Base-by-base conservation (phyloP, 2,888 invertebrate genomes). In the Oxytorus armatus region DNA sequence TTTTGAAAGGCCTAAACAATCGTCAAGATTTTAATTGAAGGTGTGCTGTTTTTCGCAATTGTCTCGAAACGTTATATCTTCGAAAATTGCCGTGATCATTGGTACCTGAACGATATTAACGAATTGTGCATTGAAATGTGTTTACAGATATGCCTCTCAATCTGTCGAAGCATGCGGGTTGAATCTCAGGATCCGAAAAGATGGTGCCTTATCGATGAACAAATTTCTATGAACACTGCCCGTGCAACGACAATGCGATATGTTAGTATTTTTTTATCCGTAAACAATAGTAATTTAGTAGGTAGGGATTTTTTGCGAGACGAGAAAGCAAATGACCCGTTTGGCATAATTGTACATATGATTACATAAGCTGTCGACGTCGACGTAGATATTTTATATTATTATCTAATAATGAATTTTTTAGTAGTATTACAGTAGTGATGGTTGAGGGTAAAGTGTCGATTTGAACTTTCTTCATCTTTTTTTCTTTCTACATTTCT, bases 141-240 rank as follows among this genome's bases (percentile, higher is more conserved):
- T 83, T 95, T 95, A 77, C 94, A 97, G 97, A 97, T 96, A 95
- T 96, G 94, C 97, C 97, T 92, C 94, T 97, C 92, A 97, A 97
- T 93, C 94, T 97, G 93, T 97, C 97, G 91, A 97, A 97, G 94
- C 96, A 97, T 94, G 93, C 94, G 90, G 93, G 94, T 92, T 94
- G 93, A 94, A 92, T 91, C 90, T 91, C 91, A 91, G 89, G 89
- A 91, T 89, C 88, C 88, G 74, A 79, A 82, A 63, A 84, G 82
- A 83, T 85, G 86, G 85, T 86, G 85, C 85, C 86, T 86, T 85
- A 87, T 82, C 78, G 77, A 86, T 83, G 85, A 84, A 85, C 81
- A 85, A 83, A 85, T 82, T 85, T 84, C 85, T 88, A 87, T 85
- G 88, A 89, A 90, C 90, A 92, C 92, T 92, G 91, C 91, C 92